Percentiles rank a stretch among this genome's conserved stretches.
Conservation (phyloP, 2,888 invertebrate species). For the Aspidiotus rigidus region DNA sequence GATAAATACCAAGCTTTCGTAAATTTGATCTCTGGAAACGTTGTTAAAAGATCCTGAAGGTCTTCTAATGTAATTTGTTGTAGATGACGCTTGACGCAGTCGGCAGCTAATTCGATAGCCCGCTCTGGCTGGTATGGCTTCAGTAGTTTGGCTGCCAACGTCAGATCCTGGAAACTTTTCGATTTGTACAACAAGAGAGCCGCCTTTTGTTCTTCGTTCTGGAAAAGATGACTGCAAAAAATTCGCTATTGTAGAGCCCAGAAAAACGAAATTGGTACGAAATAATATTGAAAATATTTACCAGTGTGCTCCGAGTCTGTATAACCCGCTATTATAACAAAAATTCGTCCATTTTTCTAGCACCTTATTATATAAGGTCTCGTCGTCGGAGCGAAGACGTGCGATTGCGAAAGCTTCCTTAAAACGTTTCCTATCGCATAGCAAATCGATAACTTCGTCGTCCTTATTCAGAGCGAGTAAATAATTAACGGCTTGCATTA, state of each 20-base stretch:
- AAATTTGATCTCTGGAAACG: constrained; percentile 25
- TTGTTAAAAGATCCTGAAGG: background rate
- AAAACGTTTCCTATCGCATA: constrained; percentile 41
- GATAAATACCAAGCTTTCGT: constrained; percentile 22
- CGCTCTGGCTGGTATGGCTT: constrained; percentile 18
- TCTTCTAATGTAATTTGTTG: constrained; percentile 3
- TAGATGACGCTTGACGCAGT: constrained; percentile 21
- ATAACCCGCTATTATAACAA: constrained; percentile 18
- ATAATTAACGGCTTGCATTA: constrained; percentile 45
- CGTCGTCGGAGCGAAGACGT: constrained; percentile 25
- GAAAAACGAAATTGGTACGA: background rate
- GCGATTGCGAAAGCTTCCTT: constrained; percentile 43
- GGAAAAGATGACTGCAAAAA: constrained; percentile 15
- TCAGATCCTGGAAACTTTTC: constrained; percentile 5
- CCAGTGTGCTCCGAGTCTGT: constrained; percentile 28
- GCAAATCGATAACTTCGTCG: constrained; percentile 45
- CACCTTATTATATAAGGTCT: constrained; percentile 1
- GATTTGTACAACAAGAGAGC: constrained; percentile 14
- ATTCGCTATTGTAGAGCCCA: background rate
- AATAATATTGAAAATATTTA: constrained; percentile 3
- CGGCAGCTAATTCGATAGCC: constrained; percentile 14
- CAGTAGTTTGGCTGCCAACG: constrained; percentile 10
- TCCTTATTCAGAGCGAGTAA: constrained; percentile 41
- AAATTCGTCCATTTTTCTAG: constrained; percentile 20
- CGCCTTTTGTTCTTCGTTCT: constrained; percentile 23